Evolutionary conservation across 2,797 vertebrate genomes (phyloP), one percentile per base, ranked within the genome.

Genomic region (Danio choprae): DNA sequence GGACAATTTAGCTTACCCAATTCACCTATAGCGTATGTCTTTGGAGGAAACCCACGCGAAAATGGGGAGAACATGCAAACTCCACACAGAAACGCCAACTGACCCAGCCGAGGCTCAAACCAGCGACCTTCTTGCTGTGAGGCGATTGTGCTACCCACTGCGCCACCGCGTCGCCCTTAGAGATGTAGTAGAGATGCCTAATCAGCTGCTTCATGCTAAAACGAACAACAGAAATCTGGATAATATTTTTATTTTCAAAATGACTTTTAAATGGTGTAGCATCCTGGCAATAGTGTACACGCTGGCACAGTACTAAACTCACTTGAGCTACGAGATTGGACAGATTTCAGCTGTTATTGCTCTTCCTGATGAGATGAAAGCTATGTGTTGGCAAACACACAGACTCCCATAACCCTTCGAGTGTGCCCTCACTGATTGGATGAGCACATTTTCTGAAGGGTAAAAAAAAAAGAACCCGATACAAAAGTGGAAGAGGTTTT

Each of bases 281-380:
- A 60, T 13, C 3, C 9, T 0, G 0, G 10, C 16, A 6, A 15
- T 51, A 50, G 38, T 44, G n/a, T 15, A 36, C 5, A 7, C 22
- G 9, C 3, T 78, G 7, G 11, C 22, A n/a, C n/a, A 40, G 48
- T 36, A 43, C 41, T 77, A 58, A 58, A 59, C 67, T 40, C 48
- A 43, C 29, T 50, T 78, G 55, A 9, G 65, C 46, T 43, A 13
- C 59, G 67, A 43, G n/a, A 43, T 20, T 79, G 65, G 18, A 63
- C 16, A 62, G 56, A 62, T 71, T 71, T 71, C 36, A 62, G 46
- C 20, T 79, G 55, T 48, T 18, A 79, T 79, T 79, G 44, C 58
- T 79, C 29, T 60, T 70, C 43, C 56, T 71, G 56, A 40, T 70
- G 44, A 79, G 65, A 78, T 69, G 65, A 79, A 62, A 70, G 77